Conservation (phyloP, 2,888 invertebrate species). For the Aleiodes alternator region DNA sequence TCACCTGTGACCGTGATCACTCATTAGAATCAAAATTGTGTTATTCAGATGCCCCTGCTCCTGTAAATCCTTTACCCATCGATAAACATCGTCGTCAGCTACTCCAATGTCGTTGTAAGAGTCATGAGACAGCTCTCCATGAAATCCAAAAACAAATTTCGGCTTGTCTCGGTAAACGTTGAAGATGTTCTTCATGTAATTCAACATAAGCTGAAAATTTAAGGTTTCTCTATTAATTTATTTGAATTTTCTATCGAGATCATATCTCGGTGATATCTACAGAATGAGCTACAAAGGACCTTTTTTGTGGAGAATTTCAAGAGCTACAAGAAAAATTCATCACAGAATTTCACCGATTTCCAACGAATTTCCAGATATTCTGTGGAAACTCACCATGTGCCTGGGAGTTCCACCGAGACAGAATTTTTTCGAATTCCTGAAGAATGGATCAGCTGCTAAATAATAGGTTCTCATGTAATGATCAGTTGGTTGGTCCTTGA, state of each 20-base stretch:
- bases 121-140: conserved; percentile 92
- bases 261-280: not conserved
- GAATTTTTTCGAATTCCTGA: conserved; percentile 77
- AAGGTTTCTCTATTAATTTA: not conserved
- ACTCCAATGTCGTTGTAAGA: conserved; percentile 87
- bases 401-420: conserved; percentile 85
- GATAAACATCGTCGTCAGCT: conserved; percentile 84
- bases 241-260: not conserved
- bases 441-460: conserved; percentile 80
- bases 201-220: conserved; percentile 75
- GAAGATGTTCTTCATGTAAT: conserved; percentile 78
- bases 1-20: conserved; percentile 93
- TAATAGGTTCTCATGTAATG: conserved; percentile 92
- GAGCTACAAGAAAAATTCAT: too few species aligned
- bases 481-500: conserved; percentile 88
- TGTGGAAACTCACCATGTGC: conserved; percentile 80
- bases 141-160: conserved; percentile 91
- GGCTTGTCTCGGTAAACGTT: conserved; percentile 82
- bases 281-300: too few species aligned
- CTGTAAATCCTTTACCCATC: conserved; percentile 81
- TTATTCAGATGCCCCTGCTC: conserved; percentile 82
- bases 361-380: too few species aligned
- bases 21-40: conserved; percentile 91
- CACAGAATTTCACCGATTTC: too few species aligned
- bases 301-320: too few species aligned